A percentile compares a stretch with the other conserved stretches of the same genome.
These are phyloP conservation scores for Sebastes trivittatus DNA, from an alignment of 2,797 vertebrate genomes.

Conservation along the genomic window DNA sequence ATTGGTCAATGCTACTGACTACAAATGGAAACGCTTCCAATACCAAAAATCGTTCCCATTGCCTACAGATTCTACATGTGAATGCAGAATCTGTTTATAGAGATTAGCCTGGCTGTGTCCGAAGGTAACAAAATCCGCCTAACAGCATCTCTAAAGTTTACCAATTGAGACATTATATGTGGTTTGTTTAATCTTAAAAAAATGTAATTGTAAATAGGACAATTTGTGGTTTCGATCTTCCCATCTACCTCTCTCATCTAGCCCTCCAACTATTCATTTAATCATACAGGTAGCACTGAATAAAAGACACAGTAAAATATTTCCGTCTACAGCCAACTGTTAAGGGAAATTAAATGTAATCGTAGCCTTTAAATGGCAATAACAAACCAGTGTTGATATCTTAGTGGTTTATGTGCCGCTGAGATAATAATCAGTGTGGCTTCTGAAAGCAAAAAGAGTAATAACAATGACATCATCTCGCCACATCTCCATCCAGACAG, in stretches of 20 bases:
- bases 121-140: too few species aligned
- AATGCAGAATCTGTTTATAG: too few species aligned
- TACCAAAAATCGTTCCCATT: too few species aligned
- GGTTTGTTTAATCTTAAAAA: background rate
- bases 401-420: background rate
- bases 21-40: too few species aligned
- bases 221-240: background rate
- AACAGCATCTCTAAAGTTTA: background rate
- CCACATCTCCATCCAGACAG: conserved; percentile 51
- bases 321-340: background rate
- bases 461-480: conserved; percentile 56
- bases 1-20: too few species aligned
- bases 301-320: background rate
- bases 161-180: background rate
- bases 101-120: too few species aligned
- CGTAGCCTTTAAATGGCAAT: background rate
- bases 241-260: background rate
- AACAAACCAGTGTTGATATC: conserved; percentile 20
- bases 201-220: background rate
- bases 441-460: conserved; percentile 34
- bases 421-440: conserved; percentile 23
- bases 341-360: conserved; percentile 9
- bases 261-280: background rate
- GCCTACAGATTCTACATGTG: too few species aligned
- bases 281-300: background rate